phyloP scores from a whole-genome alignment of 2,888 invertebrate species.

The Idaea biselata region DNA sequence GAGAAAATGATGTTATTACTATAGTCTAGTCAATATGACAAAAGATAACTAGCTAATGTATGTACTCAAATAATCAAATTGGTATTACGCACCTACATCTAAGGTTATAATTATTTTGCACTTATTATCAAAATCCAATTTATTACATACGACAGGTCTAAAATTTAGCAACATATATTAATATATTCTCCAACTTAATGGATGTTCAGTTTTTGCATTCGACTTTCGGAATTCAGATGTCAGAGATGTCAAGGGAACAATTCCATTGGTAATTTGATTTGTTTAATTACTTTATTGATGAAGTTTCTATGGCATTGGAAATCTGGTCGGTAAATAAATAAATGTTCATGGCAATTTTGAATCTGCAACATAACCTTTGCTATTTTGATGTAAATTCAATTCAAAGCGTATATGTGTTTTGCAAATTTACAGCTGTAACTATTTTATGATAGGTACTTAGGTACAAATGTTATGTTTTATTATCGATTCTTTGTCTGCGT shows the following conservation, averaged over 20 bases:
- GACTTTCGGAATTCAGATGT: constrained; percentile 28
- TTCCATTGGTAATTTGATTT: constrained; percentile 20
- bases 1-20: no score
- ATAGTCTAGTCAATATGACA: no score
- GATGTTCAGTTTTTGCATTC: constrained; percentile 22
- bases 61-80: neutral
- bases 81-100: neutral
- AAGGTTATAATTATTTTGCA: constrained; percentile 14
- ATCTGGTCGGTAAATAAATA: neutral
- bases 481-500: neutral
- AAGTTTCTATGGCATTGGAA: constrained; percentile 5
- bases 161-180: constrained; percentile 18
- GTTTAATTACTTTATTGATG: constrained; percentile 19
- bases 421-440: neutral
- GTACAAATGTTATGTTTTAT: neutral
- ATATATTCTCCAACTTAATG: constrained; percentile 18
- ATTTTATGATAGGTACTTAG: neutral
- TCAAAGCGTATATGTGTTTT: neutral
- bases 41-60: no score
- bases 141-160: constrained; percentile 14
- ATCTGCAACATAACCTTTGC: neutral
- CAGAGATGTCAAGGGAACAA: constrained; percentile 26
- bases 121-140: constrained; percentile 23
- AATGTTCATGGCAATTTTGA: neutral
- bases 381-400: neutral